Evolutionary conservation across 2,797 vertebrate genomes (phyloP).

Genomic region (Thalassophryne amazonica): DNA sequence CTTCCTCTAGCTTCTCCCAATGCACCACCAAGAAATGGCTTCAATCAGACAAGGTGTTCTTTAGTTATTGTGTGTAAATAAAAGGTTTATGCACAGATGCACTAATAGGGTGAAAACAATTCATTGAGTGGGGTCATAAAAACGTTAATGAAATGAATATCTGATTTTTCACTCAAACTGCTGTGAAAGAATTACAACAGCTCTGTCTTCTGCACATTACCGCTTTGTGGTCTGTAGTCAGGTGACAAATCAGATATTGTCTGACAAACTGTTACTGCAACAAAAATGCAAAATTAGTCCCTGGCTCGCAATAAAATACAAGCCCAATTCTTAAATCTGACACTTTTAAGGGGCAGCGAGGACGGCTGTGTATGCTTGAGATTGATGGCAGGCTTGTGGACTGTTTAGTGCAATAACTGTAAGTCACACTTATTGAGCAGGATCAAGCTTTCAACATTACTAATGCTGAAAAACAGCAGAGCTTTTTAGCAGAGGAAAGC

Average conservation of each 20-base stretch:
- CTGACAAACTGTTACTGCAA: slow-evolving; percentile 29
- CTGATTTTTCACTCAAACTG: slow-evolving; percentile 30
- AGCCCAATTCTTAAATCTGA: slow-evolving; percentile 43
- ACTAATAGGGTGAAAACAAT: too few relatives aligned
- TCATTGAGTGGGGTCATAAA: too few relatives aligned
- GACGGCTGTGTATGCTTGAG: slow-evolving; percentile 18
- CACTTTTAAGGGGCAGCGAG: slow-evolving; percentile 35
- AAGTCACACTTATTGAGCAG: slow-evolving; percentile 8
- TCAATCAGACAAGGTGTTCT: too few relatives aligned
- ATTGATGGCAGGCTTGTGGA: slow-evolving; percentile 37
- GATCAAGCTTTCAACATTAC: slow-evolving; percentile 26
- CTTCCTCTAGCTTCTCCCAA: too few relatives aligned
- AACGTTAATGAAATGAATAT: background rate
- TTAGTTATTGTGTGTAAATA: too few relatives aligned
- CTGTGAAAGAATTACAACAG: slow-evolving; percentile 21
- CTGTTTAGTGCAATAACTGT: slow-evolving; percentile 6
- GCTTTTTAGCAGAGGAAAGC: slow-evolving; percentile 8
- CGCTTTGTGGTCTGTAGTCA: slow-evolving; percentile 1
- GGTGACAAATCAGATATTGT: slow-evolving; percentile 44
- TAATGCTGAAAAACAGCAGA: slow-evolving; percentile 10
- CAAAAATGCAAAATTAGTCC: slow-evolving; percentile 34
- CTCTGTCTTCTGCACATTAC: slow-evolving; percentile 38
- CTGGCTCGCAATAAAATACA: slow-evolving; percentile 27
- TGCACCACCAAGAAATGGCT: too few relatives aligned
- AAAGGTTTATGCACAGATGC: too few relatives aligned